Base-by-base conservation (phyloP, 2,797 vertebrate species). In the Phrynocephalus forsythii region DNA sequence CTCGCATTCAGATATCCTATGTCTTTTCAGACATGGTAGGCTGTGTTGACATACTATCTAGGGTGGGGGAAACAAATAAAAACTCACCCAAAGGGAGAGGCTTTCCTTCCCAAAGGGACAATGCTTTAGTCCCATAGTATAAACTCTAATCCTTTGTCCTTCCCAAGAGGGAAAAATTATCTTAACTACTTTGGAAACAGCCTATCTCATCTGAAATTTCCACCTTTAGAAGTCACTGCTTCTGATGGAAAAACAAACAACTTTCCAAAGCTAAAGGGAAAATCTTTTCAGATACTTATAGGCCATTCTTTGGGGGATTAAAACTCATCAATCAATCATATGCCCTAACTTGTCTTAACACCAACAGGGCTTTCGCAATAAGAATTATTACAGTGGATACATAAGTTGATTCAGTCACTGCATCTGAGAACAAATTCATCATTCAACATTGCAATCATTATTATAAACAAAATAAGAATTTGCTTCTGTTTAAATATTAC, bases 251-350 rank as follows among this genome's bases (percentile, higher is more conserved):
- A 85, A 88, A 76, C 83, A 84, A 84, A 79, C 63, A 85, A 28
- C 30, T 30, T 63, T 56, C 28, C 30, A 85, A 77, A 85, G 79
- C 71, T 76, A 76, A 76, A 28, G 66, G 48, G 72, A 38, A 85
- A 77, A 82, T 60, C 48, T 60, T 81, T 88, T 81, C 72, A 82
- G 71, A 88, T 77, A 75, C 30, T 88, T 69, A 77, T 67, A 76
- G 30, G 18, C 48, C 78, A 56, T 85, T 85, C 72, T 76, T 87
- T 69, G 44, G 79, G 48, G 71, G 72, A 88, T 88, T 76, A 82
- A 75, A 81, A 85, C 33, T 85, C 71, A 82, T 85, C 69, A 56
- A 88, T 88, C 83, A 82, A 73, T 50, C 52, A 82, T 88, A 75
- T 85, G 30, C 87, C 87, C 63, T 85, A 68, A 81, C 60, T 48